Base-by-base conservation (phyloP, 2,888 invertebrate species). In the Meteorus colon region DNA sequence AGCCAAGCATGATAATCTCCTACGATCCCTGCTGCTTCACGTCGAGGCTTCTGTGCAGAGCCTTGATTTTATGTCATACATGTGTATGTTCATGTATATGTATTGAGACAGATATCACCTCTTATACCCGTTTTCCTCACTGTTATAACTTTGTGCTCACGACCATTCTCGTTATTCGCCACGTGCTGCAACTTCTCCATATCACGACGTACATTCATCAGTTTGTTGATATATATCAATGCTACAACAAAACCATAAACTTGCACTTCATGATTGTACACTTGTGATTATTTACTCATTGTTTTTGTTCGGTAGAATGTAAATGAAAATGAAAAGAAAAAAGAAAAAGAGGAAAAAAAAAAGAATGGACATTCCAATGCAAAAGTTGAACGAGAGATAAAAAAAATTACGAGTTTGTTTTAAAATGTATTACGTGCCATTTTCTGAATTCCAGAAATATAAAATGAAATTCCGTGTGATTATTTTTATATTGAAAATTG, bases 1-100 rank as follows among this genome's bases (percentile, higher is more conserved):
- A 68, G 29, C 41, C 48, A 48, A 65, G 41, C 29, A 68, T 60
- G 48, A 60, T 74, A 74, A 74, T 74, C 68, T 67, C 29, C 24
- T 24, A 16, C 8, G 62, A 60, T 55, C 24, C 6, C 62, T 19
- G 55, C 10, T 55, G 55, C 10, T 55, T 19, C 6, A 31, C 34
- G 51, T 34, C 55, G n/a, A 27, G 51, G 14, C 65, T 55, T 37
- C 10, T 48, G 16, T 62, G 10, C 45, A 41, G 8, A 41, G 41
- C 41, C 41, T 41, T 41, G 41, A 41, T 41, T 5, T 41, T 41
- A 12, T 24, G 6, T 60, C 60, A 27, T 27, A 55, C n/a, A 19
- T 55, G n/a, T 55, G 19, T 48, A 48, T 24, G 16, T 51, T n/a
- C n/a, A n/a, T 19, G 4, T 51, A 8, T 19, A 19, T n/a, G 12